Base-by-base conservation (phyloP, 2,113 vertebrate genomes). In the Hyperopisus bebe region DNA sequence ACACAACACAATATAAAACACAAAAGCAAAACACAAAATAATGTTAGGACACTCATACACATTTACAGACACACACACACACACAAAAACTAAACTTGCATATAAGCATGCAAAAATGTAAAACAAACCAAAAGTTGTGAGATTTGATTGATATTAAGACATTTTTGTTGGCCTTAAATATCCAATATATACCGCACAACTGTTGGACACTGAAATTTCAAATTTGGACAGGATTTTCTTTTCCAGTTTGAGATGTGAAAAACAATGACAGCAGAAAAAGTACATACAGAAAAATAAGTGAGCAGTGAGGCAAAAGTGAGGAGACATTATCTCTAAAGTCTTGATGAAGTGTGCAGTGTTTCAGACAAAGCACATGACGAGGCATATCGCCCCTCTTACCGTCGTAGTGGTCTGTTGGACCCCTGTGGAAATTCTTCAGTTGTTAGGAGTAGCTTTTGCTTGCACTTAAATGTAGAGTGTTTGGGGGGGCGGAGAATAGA, bases 381-480 rank as follows among this genome's bases (percentile, higher is more conserved):
- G 46, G 8, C 46, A 9, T 84, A n/a, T 47, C 5, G 2, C 48
- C 15, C 10, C 77, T 27, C 80, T 89, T 89, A 86, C 58, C 89
- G 47, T 42, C 1, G 27, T 90, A 48, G 86, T 90, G 74, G 27
- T 39, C 86, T 58, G 92, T 80, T 90, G 92, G 44, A 90, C 91
- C 11, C 87, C 44, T 86, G 17, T 87, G 91, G 42, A 27, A 27
- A 66, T 21, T 15, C 86, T n/a, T 21, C 35, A 21, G 86, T 5
- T 39, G 15, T 88, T 85, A 88, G 70, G 89, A 89, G 53, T 88
- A 27, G 50, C 91, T 89, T 91, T 90, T 91, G 91, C 86, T 90
- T 74, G 92, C 92, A 80, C 88, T 95, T 94, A 93, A 93, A 95
- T 92, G 92, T 10, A 87, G 91, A 50, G 46, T 21, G 50, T 89